Conservation (phyloP, 2,888 invertebrate genomes). For the Melanotus villosus region DNA sequence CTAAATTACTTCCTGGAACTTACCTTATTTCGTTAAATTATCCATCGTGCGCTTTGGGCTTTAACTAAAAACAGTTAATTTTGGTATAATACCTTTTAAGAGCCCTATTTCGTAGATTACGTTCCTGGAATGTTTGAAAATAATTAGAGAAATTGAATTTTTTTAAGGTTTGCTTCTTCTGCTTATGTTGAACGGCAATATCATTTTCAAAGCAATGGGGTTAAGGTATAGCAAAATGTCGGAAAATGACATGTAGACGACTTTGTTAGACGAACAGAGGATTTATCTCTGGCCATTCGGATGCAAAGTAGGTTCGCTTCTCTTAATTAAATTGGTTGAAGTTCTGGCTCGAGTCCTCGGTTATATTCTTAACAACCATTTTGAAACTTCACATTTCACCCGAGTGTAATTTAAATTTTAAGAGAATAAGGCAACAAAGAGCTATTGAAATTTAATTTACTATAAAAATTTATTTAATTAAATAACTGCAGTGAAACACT, state of each 20-base stretch:
- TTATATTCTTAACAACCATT: constrained; percentile 47
- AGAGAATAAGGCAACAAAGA: constrained; percentile 33
- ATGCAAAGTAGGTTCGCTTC: constrained; percentile 60
- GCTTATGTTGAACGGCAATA: constrained; percentile 1
- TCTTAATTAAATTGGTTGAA: constrained; percentile 59
- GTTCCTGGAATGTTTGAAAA: background rate
- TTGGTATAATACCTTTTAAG: background rate
- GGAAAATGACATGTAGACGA: constrained; percentile 40
- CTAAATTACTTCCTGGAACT: too few species aligned
- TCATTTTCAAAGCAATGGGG: constrained; percentile 16
- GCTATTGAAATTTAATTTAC: constrained; percentile 15
- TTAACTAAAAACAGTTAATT: too few species aligned
- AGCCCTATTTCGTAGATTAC: background rate
- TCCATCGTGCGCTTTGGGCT: too few species aligned
- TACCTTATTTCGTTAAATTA: too few species aligned
- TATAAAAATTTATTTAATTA: constrained; percentile 26
- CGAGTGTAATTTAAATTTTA: constrained; percentile 40
- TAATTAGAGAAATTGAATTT: background rate
- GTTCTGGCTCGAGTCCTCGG: constrained; percentile 43
- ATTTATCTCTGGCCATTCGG: constrained; percentile 53
- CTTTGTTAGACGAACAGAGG: constrained; percentile 43
- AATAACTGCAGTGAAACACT: constrained; percentile 11
- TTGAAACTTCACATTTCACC: constrained; percentile 45
- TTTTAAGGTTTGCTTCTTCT: background rate
- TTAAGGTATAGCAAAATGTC: constrained; percentile 29